phyloP scores from a whole-genome alignment of 2,888 invertebrate genomes.

The Ashinkailepas kermadecensis region DNA sequence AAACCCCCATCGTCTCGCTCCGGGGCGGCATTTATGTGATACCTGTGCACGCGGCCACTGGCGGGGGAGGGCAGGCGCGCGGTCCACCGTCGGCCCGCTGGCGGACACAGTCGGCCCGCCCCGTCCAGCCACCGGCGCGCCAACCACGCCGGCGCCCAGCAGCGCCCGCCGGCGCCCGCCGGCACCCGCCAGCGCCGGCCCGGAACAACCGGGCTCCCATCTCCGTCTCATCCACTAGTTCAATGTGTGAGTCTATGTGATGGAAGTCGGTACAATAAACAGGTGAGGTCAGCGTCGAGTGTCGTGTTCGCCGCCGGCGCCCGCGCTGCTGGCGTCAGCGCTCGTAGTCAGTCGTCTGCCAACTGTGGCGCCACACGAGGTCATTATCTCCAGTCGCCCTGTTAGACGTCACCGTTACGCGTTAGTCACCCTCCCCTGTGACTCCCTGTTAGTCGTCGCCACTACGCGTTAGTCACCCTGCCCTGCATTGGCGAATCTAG shows the following conservation, averaged over 20 bases:
- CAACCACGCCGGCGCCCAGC: too few relatives aligned
- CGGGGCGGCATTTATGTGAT: slow-evolving; percentile 4
- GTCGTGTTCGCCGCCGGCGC: too few relatives aligned
- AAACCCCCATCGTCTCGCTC: not conserved
- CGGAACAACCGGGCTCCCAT: not conserved
- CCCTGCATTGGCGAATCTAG: too few relatives aligned
- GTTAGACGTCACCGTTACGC: too few relatives aligned
- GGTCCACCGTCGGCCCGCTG: not conserved
- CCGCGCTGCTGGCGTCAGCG: too few relatives aligned
- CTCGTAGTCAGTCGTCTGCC: too few relatives aligned
- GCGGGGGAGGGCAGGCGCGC: not conserved
- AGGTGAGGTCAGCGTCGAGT: not conserved
- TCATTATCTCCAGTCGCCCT: too few relatives aligned
- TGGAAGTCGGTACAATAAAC: slow-evolving; percentile 17
- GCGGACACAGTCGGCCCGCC: not conserved
- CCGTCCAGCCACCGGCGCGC: too few relatives aligned
- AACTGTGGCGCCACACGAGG: too few relatives aligned
- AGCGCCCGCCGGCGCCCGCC: not conserved
- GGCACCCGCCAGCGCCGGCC: not conserved
- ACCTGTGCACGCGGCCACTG: slow-evolving; percentile 1
- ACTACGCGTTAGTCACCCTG: too few relatives aligned
- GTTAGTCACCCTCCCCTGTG: too few relatives aligned
- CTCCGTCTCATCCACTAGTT: slow-evolving; percentile 19
- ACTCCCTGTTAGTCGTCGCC: too few relatives aligned
- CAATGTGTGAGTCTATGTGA: slow-evolving; percentile 22